Evolutionary conservation across 2,797 vertebrate species (phyloP), one percentile per base, ranked within the genome.

Genomic region (Enteromius afrohamiltoni): DNA sequence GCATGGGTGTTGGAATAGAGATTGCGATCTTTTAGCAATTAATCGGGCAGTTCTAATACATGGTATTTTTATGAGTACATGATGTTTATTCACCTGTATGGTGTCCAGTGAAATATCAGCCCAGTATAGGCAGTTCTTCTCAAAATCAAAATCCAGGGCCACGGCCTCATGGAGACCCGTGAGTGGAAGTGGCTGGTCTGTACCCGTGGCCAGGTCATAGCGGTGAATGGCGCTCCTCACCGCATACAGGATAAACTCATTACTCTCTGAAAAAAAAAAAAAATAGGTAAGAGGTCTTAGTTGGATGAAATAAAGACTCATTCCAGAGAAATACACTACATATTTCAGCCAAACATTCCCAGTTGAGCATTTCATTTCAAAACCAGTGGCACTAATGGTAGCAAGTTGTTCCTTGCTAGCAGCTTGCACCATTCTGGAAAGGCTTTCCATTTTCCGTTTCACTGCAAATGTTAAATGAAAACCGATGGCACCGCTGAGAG

Each of bases 71-170:
- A 19, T 60, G 9, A 10, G 1, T 45, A 16, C 37, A 49, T 49
- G 51, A 31, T 13, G 17, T 21, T 70, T 87, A 83, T 4, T 78
- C 53, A 99, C 98, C 97, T 99, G 97, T 81, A 99, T 99, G 58
- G 96, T 93, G 89, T 99, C 97, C 75, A 98, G 92, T 0, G 97
- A 97, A 91, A 99, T 96, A 82, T 99, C 98, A 0, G 98, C 97
- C 98, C 98, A 99, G 91, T 99, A 99, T n/a, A 99, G 86, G 80
- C 98, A 99, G 94, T 99, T 99, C 88, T 67, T 95, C 29, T 97
- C 96, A 0, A 96, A 99, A 93, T 99, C 98, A 0, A 99, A 99
- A 91, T 99, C 98, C 84, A 99, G 92, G 10, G 98, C 97, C 70
- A 99, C 96, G 0, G 97, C 97, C 1, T 97, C 96, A 34, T 95